phyloP scores from a whole-genome alignment of 2,888 invertebrate genomes.

The Melanotus villosus region DNA sequence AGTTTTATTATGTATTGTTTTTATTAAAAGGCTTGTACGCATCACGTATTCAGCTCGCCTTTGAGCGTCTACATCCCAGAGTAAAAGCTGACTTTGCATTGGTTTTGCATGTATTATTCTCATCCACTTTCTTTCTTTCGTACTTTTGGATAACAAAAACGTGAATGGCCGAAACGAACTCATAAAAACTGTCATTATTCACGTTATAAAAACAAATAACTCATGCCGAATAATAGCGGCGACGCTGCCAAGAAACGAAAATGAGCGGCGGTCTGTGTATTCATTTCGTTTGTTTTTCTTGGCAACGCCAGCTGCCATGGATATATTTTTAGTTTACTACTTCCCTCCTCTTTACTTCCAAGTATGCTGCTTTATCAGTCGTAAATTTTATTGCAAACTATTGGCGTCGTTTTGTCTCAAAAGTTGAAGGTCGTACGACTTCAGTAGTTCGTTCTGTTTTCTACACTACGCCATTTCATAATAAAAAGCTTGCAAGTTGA shows the following conservation, averaged over 20 bases:
- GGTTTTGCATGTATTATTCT: slow-evolving; percentile 29
- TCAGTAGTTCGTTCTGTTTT: neutral
- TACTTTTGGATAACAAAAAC: slow-evolving; percentile 33
- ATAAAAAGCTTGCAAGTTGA: neutral
- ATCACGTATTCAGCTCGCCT: neutral
- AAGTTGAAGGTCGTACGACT: slow-evolving; percentile 38
- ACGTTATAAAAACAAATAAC: slow-evolving; percentile 51
- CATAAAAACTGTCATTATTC: slow-evolving; percentile 50
- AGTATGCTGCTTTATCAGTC: slow-evolving; percentile 32
- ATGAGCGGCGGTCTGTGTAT: slow-evolving; percentile 38
- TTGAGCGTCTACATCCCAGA: neutral
- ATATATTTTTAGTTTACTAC: slow-evolving; percentile 44
- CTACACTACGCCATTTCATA: neutral
- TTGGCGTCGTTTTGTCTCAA: slow-evolving; percentile 40
- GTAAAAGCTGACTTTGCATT: neutral
- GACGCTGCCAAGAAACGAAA: slow-evolving; percentile 45
- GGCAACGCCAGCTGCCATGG: slow-evolving; percentile 38
- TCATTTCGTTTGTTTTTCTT: slow-evolving; percentile 47
- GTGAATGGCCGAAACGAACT: slow-evolving; percentile 40
- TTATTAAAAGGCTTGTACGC: neutral
- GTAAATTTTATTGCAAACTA: slow-evolving; percentile 30
- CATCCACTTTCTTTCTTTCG: slow-evolving; percentile 14
- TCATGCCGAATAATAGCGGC: slow-evolving; percentile 49
- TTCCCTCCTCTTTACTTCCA: slow-evolving; percentile 35
- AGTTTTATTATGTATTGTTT: neutral